These are phyloP conservation scores for Xenops minutus DNA, from an alignment of 2,797 vertebrate genomes.

Conservation along the genomic window DNA sequence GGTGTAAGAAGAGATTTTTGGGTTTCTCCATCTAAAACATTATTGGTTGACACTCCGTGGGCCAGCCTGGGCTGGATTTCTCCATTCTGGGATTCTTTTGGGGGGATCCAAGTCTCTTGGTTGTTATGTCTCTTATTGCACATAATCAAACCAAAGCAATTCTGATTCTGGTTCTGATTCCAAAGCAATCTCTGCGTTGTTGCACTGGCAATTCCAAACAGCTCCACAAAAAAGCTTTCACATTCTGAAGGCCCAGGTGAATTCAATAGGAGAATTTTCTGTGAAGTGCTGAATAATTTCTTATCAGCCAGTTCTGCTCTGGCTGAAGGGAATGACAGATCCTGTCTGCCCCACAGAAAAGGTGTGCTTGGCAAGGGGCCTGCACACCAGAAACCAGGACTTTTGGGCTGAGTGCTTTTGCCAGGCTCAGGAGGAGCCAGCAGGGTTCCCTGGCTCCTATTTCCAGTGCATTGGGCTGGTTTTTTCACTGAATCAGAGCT, in stretches of 20 bases:
- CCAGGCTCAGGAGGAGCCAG: not conserved
- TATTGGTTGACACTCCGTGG: not conserved
- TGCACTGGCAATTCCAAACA: not conserved
- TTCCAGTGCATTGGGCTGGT: not conserved
- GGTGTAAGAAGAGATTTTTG: not conserved
- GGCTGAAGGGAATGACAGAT: not conserved
- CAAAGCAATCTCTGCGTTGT: not conserved
- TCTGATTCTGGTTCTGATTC: not conserved
- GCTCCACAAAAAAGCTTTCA: not conserved
- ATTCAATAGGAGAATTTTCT: not conserved
- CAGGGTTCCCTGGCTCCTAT: not conserved
- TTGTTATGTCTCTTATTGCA: not conserved
- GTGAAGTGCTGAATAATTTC: not conserved
- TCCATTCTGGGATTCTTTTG: not conserved
- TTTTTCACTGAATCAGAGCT: not conserved
- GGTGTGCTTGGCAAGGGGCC: not conserved
- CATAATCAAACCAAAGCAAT: accelerated
- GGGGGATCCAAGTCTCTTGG: not conserved
- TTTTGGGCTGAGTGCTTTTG: not conserved
- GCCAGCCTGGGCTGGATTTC: not conserved
- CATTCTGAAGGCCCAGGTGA: not conserved
- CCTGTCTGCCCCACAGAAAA: not conserved
- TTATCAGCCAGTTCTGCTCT: not conserved
- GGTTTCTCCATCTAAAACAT: accelerated
- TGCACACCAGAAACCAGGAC: not conserved